phyloP scores from a whole-genome alignment of 2,113 vertebrate genomes.

The Callipepla squamata region DNA sequence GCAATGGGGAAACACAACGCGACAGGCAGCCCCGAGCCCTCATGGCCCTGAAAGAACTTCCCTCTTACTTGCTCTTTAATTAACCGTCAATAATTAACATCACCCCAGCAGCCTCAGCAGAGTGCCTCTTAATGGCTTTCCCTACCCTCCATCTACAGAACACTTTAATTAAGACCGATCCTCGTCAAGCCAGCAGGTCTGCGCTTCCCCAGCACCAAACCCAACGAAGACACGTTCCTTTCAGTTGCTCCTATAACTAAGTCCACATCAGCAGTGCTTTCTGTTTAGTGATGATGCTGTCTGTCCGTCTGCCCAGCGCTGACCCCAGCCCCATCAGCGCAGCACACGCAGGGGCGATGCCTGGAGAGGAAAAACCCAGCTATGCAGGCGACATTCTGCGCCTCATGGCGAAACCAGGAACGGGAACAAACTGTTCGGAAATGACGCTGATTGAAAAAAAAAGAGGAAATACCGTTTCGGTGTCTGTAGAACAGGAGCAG shows the following conservation, averaged over 20 bases:
- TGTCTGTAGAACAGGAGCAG: fast-evolving
- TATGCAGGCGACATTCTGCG: fast-evolving
- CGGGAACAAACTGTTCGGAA: not conserved
- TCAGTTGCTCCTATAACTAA: not conserved
- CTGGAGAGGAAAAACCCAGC: fast-evolving
- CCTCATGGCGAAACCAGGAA: not conserved
- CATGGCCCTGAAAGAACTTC: not conserved
- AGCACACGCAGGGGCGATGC: fast-evolving
- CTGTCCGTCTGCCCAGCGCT: not conserved
- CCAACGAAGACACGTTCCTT: not conserved
- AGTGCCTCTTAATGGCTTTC: not conserved
- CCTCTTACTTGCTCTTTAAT: not conserved
- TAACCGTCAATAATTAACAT: not conserved
- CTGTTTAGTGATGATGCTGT: not conserved
- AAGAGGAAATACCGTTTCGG: fast-evolving
- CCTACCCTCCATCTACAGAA: fast-evolving
- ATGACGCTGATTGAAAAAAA: not conserved
- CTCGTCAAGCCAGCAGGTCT: fast-evolving
- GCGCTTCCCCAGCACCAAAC: fast-evolving
- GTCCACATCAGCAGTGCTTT: not conserved
- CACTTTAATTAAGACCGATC: fast-evolving
- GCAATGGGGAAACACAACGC: fast-evolving
- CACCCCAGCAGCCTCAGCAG: not conserved
- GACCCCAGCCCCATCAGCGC: not conserved
- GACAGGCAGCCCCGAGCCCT: not conserved